These are phyloP conservation scores for Halictus rubicundus DNA, from an alignment of 1,140 invertebrate species.

Conservation along the genomic window DNA sequence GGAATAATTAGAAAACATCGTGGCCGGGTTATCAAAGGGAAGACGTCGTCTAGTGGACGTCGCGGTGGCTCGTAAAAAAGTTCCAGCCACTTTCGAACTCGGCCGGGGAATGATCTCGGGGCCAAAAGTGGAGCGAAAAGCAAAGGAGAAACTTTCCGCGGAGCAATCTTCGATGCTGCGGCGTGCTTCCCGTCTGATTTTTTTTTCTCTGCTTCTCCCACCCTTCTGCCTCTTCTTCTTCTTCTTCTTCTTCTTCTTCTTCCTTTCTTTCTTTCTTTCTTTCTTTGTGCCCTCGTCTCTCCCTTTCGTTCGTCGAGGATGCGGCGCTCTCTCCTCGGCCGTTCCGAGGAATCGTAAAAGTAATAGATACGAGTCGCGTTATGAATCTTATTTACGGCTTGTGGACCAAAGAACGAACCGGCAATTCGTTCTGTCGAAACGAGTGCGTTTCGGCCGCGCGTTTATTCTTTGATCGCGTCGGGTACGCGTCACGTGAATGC, in stretches of 20 bases:
- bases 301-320: no score
- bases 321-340: neutral
- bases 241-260: no score
- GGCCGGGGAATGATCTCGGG: conserved; percentile 26
- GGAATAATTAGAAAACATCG: conserved; percentile 19
- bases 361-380: conserved; percentile 54
- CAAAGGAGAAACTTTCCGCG: conserved; percentile 50
- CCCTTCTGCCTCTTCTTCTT: no score
- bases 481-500: neutral
- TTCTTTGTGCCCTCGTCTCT: no score
- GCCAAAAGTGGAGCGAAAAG: conserved; percentile 48
- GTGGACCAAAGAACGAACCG: conserved; percentile 5
- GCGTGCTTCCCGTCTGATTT: conserved; percentile 22
- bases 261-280: neutral
- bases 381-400: conserved; percentile 54
- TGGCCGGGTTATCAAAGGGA: neutral
- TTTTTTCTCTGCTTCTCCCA: neutral
- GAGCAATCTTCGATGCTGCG: conserved; percentile 48
- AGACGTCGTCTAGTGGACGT: conserved; percentile 8
- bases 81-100: conserved; percentile 24
- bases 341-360: conserved; percentile 42
- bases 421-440: conserved; percentile 3
- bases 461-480: neutral
- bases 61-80: conserved; percentile 22
- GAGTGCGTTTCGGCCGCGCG: neutral